Evolutionary conservation across 92 coral and sea anemone genomes (phyloP).

Genomic region (Bergia puertoricense): DNA sequence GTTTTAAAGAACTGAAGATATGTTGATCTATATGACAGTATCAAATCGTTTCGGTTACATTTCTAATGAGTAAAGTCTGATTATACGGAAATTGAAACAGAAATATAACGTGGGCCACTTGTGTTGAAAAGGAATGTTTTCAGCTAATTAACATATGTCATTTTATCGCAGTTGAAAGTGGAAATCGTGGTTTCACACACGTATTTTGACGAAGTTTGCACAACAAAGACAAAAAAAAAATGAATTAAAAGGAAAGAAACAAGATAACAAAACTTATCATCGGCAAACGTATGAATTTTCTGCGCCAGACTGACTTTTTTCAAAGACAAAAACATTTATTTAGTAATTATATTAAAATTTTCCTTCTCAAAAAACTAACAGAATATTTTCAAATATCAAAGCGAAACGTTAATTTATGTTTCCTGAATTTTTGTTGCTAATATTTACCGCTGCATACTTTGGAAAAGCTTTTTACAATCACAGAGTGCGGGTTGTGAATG

Average conservation of each 20-base stretch:
- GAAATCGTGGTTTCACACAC: neutral
- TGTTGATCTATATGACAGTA: neutral
- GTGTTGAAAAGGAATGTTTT: neutral
- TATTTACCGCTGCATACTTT: neutral
- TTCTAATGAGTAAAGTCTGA: neutral
- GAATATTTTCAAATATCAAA: neutral
- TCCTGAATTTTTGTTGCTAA: neutral
- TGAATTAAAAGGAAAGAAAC: too few relatives aligned
- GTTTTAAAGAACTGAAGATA: constrained; percentile 7
- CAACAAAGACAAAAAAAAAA: neutral
- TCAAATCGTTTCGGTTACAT: neutral
- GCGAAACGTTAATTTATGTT: too few relatives aligned
- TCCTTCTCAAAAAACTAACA: too few relatives aligned
- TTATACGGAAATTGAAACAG: neutral
- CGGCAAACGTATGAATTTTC: too few relatives aligned
- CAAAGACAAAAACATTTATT: too few relatives aligned
- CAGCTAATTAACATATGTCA: neutral
- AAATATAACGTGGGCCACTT: neutral
- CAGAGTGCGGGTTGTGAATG: neutral
- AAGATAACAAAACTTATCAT: too few relatives aligned
- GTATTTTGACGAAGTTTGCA: neutral
- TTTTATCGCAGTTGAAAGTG: neutral
- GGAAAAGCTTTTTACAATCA: neutral
- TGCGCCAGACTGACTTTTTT: too few relatives aligned
- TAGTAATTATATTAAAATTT: too few relatives aligned